Base-by-base conservation (phyloP, 2,797 vertebrate species). In the Sebastes miniatus region DNA sequence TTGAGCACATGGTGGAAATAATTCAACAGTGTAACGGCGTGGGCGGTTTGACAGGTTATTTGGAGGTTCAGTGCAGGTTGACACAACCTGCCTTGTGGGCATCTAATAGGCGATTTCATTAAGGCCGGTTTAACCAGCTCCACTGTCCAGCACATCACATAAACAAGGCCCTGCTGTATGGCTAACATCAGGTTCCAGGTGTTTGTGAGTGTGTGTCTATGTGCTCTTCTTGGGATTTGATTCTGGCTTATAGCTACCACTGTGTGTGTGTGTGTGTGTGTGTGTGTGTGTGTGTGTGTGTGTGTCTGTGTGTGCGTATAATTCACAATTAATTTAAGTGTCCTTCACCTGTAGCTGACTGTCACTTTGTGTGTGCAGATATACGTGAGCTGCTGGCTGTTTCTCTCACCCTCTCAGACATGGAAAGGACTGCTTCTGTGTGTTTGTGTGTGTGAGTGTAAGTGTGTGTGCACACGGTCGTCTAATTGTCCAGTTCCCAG, bases 401-500 rank as follows among this genome's bases (percentile, higher is more conserved):
- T 39, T 63, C 66, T 64, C 20, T 39, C 27, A 32, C 6, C 25
- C 1, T 65, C 13, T 39, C 4, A 67, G 31, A 59, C 34, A 29
- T 25, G 12, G 32, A 56, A 62, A 24, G 18, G 57, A 34, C 32
- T 57, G 18, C 20, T 68, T 14, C 43, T 29, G 24, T 54, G 71
- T 72, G 27, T 50, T 20, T 50, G 47, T 50, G 47, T 50, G 70
- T 70, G 61, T 73, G 74, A 36, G 61, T 77, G 61, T 69, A 67
- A 72, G 34, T 62, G 64, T 74, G 65, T 72, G 77, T 39, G 67
- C 13, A 68, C 56, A 68, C 31, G 14, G 79, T 36, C 11, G 25
- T 86, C 67, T 92, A 90, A 90, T 88, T 89, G 89, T 86, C 88
- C 87, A 83, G 84, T 54, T 91, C 89, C 85, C 88, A 66, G 75